A percentile compares a stretch with the other conserved stretches of the same genome.
phyloP scores from a whole-genome alignment of 2,113 vertebrate genomes.

The Malurus alboscapulatus region DNA sequence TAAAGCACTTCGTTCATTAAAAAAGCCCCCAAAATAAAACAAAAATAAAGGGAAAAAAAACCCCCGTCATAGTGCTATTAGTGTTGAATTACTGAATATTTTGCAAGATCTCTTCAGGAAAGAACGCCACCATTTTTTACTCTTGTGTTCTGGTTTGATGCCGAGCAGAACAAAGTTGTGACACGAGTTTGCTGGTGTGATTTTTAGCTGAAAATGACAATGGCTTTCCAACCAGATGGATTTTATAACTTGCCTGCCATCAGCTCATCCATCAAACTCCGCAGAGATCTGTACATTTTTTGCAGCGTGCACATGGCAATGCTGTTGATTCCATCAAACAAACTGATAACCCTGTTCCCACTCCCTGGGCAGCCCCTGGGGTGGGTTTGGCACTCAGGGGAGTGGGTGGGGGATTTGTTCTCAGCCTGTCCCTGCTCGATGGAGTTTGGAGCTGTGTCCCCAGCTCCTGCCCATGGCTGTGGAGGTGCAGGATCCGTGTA shows the following conservation, averaged over 20 bases:
- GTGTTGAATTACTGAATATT: neutral
- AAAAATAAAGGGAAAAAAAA: accelerated
- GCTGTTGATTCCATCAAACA: neutral
- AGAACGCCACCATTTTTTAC: neutral
- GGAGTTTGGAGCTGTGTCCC: neutral
- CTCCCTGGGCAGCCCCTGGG: neutral
- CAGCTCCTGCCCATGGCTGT: neutral
- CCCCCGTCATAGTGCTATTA: neutral
- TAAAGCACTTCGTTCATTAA: neutral
- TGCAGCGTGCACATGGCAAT: neutral
- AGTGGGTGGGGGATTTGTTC: neutral
- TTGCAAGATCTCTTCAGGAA: neutral
- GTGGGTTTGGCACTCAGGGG: neutral
- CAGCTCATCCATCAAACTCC: slow-evolving; percentile 39
- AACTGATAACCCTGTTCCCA: neutral
- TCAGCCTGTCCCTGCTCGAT: neutral
- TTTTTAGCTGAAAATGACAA: slow-evolving; percentile 51
- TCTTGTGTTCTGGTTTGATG: neutral
- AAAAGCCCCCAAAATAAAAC: neutral
- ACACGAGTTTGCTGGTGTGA: neutral
- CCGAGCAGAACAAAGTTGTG: neutral
- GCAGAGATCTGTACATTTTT: neutral
- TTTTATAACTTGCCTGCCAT: slow-evolving; percentile 23
- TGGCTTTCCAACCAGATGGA: slow-evolving; percentile 46
- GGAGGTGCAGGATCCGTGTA: accelerated